These are phyloP conservation scores for Heterocephalus glaber DNA, from an alignment of 2,113 vertebrate genomes.

Conservation along the genomic window DNA sequence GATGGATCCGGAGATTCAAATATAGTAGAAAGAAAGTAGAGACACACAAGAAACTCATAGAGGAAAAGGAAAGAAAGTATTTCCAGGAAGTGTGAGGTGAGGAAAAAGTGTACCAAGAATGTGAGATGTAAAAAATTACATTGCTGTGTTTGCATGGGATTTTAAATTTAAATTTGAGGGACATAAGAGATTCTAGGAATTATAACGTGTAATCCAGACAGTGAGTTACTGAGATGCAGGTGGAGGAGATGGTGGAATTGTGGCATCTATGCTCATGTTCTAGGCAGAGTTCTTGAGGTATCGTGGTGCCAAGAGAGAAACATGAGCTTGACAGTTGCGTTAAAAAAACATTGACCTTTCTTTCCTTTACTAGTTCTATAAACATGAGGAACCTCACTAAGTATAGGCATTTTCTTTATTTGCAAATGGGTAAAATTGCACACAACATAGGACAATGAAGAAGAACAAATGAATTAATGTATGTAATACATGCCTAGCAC, in stretches of 20 bases:
- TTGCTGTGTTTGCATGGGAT: neutral
- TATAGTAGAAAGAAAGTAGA: neutral
- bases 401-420: neutral
- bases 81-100: neutral
- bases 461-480: neutral
- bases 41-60: neutral
- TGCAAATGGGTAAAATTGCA: neutral
- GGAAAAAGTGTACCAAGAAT: neutral
- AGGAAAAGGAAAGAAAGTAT: neutral
- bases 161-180: neutral
- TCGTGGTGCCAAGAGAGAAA: neutral
- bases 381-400: neutral
- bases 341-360: neutral
- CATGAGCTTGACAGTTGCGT: neutral
- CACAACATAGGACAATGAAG: neutral
- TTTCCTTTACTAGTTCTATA: neutral
- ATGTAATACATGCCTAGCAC: neutral
- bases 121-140: neutral
- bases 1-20: neutral
- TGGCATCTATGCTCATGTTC: neutral
- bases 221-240: neutral
- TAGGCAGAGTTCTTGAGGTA: neutral
- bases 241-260: neutral
- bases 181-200: neutral
- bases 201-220: neutral